Percentiles rank a stretch among this genome's conserved stretches.
Evolutionary conservation across 2,113 vertebrate genomes (phyloP).

Genomic region (Eptesicus fuscus): DNA sequence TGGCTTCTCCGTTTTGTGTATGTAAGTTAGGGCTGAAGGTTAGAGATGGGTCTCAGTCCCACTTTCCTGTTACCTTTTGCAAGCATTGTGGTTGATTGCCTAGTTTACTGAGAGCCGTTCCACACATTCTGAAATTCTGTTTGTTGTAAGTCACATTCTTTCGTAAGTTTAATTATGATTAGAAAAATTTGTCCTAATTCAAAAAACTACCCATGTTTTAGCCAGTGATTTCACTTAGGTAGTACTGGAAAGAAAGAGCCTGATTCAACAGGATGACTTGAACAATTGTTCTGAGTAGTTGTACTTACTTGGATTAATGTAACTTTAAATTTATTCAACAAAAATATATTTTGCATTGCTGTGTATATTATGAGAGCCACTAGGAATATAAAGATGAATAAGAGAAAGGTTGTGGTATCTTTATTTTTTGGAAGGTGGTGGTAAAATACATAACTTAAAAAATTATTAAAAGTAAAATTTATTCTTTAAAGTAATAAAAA

Average conservation of each 20-base stretch:
- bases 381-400: not conserved
- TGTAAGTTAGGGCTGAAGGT: not conserved
- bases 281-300: not conserved
- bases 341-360: not conserved
- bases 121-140: not conserved
- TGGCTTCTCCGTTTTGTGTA: not conserved
- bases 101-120: not conserved
- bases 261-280: not conserved
- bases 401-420: not conserved
- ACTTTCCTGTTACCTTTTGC: not conserved
- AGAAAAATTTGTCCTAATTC: not conserved
- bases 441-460: conserved; percentile 13
- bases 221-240: not conserved
- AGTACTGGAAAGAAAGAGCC: not conserved
- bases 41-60: not conserved
- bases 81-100: not conserved
- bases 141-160: not conserved
- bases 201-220: not conserved
- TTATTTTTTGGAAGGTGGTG: not conserved
- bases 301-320: conserved; percentile 8
- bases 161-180: not conserved
- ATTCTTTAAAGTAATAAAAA: not conserved
- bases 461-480: conserved; percentile 6
- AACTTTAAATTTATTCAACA: not conserved
- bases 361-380: not conserved